Evolutionary conservation across 2,888 invertebrate genomes (phyloP), one percentile per base, ranked within the genome.

Genomic region (Rhagonycha lutea): DNA sequence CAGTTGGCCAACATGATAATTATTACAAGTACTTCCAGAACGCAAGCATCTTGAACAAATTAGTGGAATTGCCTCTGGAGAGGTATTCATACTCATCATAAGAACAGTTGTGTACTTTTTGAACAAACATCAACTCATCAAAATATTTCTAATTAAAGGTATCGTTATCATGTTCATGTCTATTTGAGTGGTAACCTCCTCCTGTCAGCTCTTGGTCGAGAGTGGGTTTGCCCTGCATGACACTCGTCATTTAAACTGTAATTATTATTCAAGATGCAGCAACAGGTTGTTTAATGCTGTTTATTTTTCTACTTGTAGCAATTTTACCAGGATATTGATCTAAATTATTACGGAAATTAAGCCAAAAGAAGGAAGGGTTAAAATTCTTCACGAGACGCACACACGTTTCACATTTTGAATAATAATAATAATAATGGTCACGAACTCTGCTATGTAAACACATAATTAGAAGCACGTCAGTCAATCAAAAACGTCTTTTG

Each of bases 131-230:
- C 85, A 82, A 84, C 85, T 84, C 86, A 84, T 86, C 86, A 84
- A 84, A 84, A 84, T 83, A 80, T 80, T 80, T 82, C 85, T 86
- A 86, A 87, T 87, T 86, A 85, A 84, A 83, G 83, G 85, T 87
- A 87, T 87, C 87, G 87, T 87, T 87, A 87, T 87, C 87, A 83
- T 87, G 78, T 87, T 86, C 87, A 83, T 87, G 78, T 87, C 26
- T 86, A 84, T 81, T 79, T 79, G 78, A 79, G 73, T 69, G 74
- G 76, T 76, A 79, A 76, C 80, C 77, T 78, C 77, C 80, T 82
- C 82, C 85, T 84, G 84, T 85, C 84, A 84, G 83, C 83, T 82
- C 82, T 82, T 79, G 81, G 80, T 82, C 80, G 77, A 80, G 79
- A 80, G 81, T 83, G 81, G 82, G 83, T 81, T 80, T 80, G 79